Evolutionary conservation across 2,113 vertebrate genomes (phyloP), one percentile per base, ranked within the genome.

Genomic region (Gopherus flavomarginatus): DNA sequence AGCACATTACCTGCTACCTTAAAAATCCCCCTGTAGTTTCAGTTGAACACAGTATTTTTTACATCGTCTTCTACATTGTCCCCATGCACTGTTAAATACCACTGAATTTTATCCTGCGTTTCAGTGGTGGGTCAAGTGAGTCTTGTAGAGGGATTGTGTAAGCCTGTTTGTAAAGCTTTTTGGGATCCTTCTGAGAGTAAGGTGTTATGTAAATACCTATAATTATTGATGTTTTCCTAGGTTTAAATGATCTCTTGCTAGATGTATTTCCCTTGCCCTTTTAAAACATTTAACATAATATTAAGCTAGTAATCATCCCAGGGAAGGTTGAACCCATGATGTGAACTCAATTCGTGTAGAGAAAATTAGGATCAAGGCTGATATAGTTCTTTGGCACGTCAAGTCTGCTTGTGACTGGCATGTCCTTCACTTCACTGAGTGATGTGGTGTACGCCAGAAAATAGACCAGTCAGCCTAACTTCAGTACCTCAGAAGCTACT

Each of bases 371-470:
- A 94, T 96, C 92, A 95, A 89, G 57, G 3, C 79, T 87, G 65
- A 50, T 92, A 94, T 9, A 81, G 92, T 31, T 1, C 92, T 92
- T 86, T 75, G 5, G 79, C 65, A 2, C 50, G 90, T 94, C 94
- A 92, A 97, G 91, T 94, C 96, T 62, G 26, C 13, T 96, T 96
- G 94, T 91, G 92, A 95, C 86, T 96, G 95, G 85, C 86, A 59
- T 94, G 94, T 96, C 95, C 95, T 95, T 88, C 89, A 90, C 84
- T 93, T 97, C 93, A 65, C 92, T 97, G 92, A 93, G 79, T 96
- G 95, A 95, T 53, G 14, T 91, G 96, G 96, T 93, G 93, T 69
- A 97, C 91, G 94, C 93, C 89, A 96, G 87, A 97, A 95, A 35
- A 62, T 62, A 62, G 59, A 62, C 59, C 29, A 62, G 59, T 7